phyloP scores from a whole-genome alignment of 2,888 invertebrate genomes.

The Isotomurus palustris region DNA sequence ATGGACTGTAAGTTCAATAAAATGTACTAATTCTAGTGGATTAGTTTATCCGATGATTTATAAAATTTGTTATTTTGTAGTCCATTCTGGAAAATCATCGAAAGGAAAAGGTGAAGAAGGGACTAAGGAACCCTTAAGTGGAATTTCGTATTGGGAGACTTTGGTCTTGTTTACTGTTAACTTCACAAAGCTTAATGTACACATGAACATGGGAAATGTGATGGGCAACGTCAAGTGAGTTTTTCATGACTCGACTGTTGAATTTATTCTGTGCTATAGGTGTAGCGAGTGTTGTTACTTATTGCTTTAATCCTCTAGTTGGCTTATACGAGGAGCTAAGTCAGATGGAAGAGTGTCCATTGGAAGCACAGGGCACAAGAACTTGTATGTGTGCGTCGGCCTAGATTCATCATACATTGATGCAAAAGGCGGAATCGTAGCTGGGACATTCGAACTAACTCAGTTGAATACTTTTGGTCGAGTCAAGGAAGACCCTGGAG shows the following conservation, averaged over 20 bases:
- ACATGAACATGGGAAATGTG: slow-evolving; percentile 99
- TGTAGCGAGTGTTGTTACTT: not conserved
- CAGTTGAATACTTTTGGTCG: slow-evolving; percentile 83
- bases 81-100: not conserved
- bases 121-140: slow-evolving; percentile 51
- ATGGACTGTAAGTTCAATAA: slow-evolving; percentile 20
- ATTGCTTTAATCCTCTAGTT: slow-evolving; percentile 54
- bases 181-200: slow-evolving; percentile 90
- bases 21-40: not conserved
- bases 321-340: slow-evolving; percentile 87
- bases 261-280: too few relatives aligned
- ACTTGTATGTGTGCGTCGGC: slow-evolving; percentile 82
- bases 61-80: too few relatives aligned
- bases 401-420: slow-evolving; percentile 86
- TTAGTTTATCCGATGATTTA: too few relatives aligned
- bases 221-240: slow-evolving; percentile 91
- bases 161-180: slow-evolving; percentile 92
- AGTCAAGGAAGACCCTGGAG: slow-evolving; percentile 82
- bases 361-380: slow-evolving; percentile 89
- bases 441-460: slow-evolving; percentile 87
- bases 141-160: slow-evolving; percentile 85
- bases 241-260: not conserved
- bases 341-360: slow-evolving; percentile 88
- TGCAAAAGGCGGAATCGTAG: slow-evolving; percentile 95
- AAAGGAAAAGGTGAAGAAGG: slow-evolving; percentile 50